Evolutionary conservation across 2,888 invertebrate genomes (phyloP).

Genomic region (Thecophora atra): DNA sequence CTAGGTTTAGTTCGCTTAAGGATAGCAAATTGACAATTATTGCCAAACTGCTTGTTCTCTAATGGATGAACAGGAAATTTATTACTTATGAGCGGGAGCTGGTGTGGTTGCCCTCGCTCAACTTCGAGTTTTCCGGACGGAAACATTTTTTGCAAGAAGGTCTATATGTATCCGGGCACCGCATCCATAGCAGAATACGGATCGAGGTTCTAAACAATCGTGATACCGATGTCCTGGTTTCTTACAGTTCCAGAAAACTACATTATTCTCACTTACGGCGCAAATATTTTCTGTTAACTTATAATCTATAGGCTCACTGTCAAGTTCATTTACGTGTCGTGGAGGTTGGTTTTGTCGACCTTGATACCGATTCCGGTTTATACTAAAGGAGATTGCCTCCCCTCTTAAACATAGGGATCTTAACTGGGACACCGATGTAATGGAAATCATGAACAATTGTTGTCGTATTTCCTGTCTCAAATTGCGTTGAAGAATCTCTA

Average conservation of each 20-base stretch:
- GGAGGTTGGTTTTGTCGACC: no score
- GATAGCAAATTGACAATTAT: no score
- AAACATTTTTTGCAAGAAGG: no score
- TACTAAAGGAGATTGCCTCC: no score
- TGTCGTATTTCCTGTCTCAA: constrained; percentile 22
- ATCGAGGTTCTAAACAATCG: not conserved
- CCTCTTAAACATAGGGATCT: not conserved
- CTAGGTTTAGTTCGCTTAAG: no score
- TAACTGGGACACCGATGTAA: not conserved
- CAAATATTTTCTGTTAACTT: not conserved
- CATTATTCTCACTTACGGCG: not conserved
- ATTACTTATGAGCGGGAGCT: constrained; percentile 3
- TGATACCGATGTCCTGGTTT: no score
- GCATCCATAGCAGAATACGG: not conserved
- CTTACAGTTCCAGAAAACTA: not conserved
- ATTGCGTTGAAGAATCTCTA: constrained; percentile 31
- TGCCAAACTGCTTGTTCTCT: no score
- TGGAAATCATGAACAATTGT: not conserved
- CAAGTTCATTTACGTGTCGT: not conserved
- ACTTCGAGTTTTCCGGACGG: not conserved
- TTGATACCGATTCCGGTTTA: no score
- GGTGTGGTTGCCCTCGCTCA: not conserved
- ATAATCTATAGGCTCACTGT: not conserved
- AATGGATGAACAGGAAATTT: no score
- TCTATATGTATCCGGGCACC: not conserved